A percentile compares a stretch with the other conserved stretches of the same genome.
These are phyloP conservation scores for Acleris holmiana DNA, from an alignment of 2,888 invertebrate species.

Conservation along the genomic window DNA sequence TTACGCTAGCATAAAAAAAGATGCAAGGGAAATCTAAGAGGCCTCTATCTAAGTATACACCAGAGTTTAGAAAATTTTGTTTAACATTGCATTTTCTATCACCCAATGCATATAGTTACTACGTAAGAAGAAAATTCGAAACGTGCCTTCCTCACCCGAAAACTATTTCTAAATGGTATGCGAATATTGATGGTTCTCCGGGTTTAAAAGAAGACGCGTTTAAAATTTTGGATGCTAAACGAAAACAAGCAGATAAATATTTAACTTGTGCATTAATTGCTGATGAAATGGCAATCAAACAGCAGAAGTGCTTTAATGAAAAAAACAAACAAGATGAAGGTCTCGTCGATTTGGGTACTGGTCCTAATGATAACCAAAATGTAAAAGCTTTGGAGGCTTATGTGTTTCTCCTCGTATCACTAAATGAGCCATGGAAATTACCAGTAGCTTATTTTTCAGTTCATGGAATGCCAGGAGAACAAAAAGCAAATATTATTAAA, in stretches of 20 bases:
- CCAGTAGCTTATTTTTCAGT: constrained; percentile 50
- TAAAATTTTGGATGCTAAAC: neutral
- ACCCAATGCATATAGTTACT: constrained; percentile 37
- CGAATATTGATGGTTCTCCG: constrained; percentile 29
- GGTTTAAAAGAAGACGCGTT: neutral
- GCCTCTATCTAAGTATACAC: constrained; percentile 1
- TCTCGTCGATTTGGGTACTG: constrained; percentile 11
- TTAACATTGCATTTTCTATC: constrained; percentile 30
- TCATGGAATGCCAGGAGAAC: constrained; percentile 41
- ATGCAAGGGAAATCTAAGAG: constrained; percentile 8
- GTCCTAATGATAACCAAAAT: neutral
- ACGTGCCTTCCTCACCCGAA: constrained; percentile 29
- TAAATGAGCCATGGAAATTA: constrained; percentile 47
- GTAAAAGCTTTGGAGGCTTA: constrained; percentile 36
- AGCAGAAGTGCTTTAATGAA: constrained; percentile 15
- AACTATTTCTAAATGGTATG: constrained; percentile 32
- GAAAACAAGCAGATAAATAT: constrained; percentile 8
- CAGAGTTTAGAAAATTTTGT: constrained; percentile 14
- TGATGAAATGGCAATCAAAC: constrained; percentile 26
- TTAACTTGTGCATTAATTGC: constrained; percentile 23
- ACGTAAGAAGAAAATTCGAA: constrained; percentile 28
- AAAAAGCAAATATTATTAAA: constrained; percentile 42
- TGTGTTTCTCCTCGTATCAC: constrained; percentile 38
- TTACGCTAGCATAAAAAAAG: neutral
- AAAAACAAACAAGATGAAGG: constrained; percentile 5